Percentiles rank a stretch among this genome's conserved stretches.
These are phyloP conservation scores for Caenorhabditis macrosperma DNA, from an alignment of 2,888 invertebrate genomes.

Conservation along the genomic window DNA sequence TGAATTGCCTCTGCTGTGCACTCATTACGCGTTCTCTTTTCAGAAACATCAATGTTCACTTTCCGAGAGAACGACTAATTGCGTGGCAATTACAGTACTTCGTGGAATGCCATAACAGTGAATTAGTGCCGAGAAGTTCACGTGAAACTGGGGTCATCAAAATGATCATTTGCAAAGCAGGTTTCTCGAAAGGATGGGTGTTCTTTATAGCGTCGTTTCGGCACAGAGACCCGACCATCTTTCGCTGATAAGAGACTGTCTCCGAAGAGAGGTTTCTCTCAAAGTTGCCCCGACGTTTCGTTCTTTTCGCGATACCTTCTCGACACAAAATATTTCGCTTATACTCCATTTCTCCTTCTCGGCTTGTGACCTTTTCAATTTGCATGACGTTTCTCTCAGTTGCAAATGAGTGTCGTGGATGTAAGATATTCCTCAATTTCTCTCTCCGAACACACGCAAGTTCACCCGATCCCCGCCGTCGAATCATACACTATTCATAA, in stretches of 20 bases:
- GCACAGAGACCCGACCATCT: constrained; percentile 31
- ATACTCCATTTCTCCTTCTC: background rate
- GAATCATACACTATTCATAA: background rate
- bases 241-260: constrained; percentile 46
- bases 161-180: background rate
- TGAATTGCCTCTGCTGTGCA: too few species aligned
- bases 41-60: background rate
- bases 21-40: too few species aligned
- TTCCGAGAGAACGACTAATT: too few species aligned
- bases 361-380: constrained; percentile 4
- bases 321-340: background rate
- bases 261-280: constrained; percentile 10
- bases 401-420: background rate
- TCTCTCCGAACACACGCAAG: constrained; percentile 13
- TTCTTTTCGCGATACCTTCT: constrained; percentile 2
- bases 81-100: too few species aligned
- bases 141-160: background rate
- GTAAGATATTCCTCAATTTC: constrained; percentile 7
- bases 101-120: background rate
- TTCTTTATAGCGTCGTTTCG: constrained; percentile 48
- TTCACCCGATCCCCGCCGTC: background rate
- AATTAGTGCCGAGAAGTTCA: background rate
- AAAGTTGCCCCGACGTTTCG: constrained; percentile 23
- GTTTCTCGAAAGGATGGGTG: constrained; percentile 34
- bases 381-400: constrained; percentile 8